Percentiles rank a stretch among this genome's conserved stretches.
These are phyloP conservation scores for Felis chaus DNA, from an alignment of 2,113 vertebrate genomes.

Conservation along the genomic window DNA sequence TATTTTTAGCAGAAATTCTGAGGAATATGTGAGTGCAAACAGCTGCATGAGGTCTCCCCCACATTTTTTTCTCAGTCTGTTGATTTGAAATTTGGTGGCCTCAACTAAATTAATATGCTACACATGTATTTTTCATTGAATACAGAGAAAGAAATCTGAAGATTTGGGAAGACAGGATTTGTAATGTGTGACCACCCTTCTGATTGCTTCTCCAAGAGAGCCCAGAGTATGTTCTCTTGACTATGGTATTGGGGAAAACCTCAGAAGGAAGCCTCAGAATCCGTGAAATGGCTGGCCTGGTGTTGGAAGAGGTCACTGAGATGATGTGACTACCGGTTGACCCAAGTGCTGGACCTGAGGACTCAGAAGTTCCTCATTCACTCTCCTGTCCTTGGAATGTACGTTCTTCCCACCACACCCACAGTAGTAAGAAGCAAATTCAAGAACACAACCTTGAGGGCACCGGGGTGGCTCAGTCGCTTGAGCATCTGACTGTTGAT, in stretches of 20 bases:
- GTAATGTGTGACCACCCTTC: not conserved
- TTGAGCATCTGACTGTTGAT: too few relatives aligned
- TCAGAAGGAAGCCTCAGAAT: not conserved
- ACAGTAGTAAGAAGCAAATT: not conserved
- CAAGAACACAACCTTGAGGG: not conserved
- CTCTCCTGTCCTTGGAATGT: not conserved
- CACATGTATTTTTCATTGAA: not conserved
- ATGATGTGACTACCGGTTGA: not conserved
- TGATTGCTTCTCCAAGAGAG: not conserved
- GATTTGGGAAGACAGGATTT: not conserved
- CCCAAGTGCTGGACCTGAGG: not conserved
- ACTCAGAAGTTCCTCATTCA: not conserved
- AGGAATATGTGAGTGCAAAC: not conserved
- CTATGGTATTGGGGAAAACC: not conserved
- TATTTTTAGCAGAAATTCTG: not conserved
- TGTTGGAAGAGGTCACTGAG: not conserved
- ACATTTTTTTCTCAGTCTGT: not conserved
- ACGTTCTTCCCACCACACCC: not conserved
- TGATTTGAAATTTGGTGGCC: not conserved
- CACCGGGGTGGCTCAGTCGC: too few relatives aligned
- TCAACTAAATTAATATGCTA: not conserved
- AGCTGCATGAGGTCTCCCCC: fast-evolving
- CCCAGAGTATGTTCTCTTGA: not conserved
- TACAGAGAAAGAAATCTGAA: not conserved
- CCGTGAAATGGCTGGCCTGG: not conserved